Base-by-base conservation (phyloP, 2,113 vertebrate species). In the Aspiorhynchus laticeps region DNA sequence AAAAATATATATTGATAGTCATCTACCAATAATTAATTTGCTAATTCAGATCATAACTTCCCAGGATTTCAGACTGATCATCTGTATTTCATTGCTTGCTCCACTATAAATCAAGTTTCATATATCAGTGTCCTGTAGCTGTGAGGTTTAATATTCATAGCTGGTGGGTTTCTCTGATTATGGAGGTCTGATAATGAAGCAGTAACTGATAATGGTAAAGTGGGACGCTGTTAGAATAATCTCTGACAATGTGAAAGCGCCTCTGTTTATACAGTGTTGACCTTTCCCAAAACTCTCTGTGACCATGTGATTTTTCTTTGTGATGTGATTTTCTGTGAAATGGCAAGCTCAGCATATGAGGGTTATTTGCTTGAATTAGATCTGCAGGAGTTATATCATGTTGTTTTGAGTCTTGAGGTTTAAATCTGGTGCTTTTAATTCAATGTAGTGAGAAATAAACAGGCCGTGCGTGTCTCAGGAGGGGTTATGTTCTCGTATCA, bases 191-290 rank as follows among this genome's bases (percentile, higher is more conserved):
- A 81, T 65, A 41, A 24, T 43, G 59, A 43, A 2, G 19, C 28
- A 1, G 48, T 33, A 10, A 85, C 65, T 43, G 85, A 75, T 85
- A 84, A 86, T 53, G 53, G 41, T 69, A 59, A 73, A 87, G 61
- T 87, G 86, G 71, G 80, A 80, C 21, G 41, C 56, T 81, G 82
- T 46, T 69, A 79, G 77, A 51, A 36, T 84, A 87, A 87, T 87
- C 82, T 82, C n/a, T 80, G 86, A 79, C 63, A 86, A 65, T 43
- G 31, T 53, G 51, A 59, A 83, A 56, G 48, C 43, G 24, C 15
- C n/a, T 74, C 79, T 85, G 87, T 83, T 87, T 83, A 89, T 85
- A 83, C 79, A 78, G 36, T 6, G 31, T 48, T 87, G 85, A 85
- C 71, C 77, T 87, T 82, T 87, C 53, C 69, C 53, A 36, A 81